Evolutionary conservation across 2,113 vertebrate genomes (phyloP).

Genomic region (Okapia johnstoni): DNA sequence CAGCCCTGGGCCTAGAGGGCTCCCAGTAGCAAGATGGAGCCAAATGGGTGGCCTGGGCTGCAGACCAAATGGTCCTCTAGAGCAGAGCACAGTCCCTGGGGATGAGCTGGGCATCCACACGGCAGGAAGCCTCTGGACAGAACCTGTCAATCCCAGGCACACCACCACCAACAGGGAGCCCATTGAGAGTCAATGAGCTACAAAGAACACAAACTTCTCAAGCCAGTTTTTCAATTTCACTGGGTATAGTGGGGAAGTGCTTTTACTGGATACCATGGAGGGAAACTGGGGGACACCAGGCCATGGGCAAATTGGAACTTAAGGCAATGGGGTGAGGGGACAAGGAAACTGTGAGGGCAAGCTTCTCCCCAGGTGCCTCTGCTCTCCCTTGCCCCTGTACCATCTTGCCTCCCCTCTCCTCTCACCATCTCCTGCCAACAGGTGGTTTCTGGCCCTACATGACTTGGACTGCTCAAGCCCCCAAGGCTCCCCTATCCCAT

Average conservation of each 20-base stretch:
- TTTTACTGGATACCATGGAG: background rate
- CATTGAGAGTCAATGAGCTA: background rate
- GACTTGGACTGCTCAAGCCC: background rate
- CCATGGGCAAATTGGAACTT: background rate
- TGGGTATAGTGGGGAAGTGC: background rate
- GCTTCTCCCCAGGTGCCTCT: background rate
- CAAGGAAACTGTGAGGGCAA: background rate
- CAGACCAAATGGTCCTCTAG: background rate
- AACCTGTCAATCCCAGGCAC: background rate
- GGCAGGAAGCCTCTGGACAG: background rate
- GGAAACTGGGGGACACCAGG: background rate
- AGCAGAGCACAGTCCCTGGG: fast-evolving
- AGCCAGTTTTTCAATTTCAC: background rate
- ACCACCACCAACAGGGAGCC: background rate
- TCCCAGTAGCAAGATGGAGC: background rate
- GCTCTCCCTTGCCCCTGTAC: no score
- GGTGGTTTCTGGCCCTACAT: background rate
- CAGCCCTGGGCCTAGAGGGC: background rate
- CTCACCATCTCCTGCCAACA: background rate
- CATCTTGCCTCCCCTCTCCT: background rate
- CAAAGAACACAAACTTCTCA: background rate
- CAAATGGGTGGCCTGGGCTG: background rate
- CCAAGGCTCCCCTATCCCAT: fast-evolving
- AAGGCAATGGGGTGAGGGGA: background rate
- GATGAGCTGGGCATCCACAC: fast-evolving